Percentiles rank a stretch among this genome's conserved stretches.
phyloP scores from a whole-genome alignment of 2,888 invertebrate genomes.

The Criorhina ranunculi region DNA sequence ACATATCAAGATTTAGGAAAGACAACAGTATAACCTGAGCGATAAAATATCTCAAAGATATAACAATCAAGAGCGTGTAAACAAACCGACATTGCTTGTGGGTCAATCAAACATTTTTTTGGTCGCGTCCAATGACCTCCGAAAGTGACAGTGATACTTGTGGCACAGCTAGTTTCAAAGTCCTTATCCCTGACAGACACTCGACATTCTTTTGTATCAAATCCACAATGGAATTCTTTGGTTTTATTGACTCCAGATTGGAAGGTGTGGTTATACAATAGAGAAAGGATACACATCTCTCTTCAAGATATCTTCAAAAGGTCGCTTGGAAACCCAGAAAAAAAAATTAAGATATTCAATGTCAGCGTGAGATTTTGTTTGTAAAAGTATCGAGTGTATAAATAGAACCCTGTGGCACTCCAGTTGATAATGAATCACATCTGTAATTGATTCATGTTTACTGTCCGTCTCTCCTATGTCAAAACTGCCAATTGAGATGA shows the following conservation, averaged over 20 bases:
- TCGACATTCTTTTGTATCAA: slow-evolving; percentile 34
- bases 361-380: slow-evolving; percentile 4
- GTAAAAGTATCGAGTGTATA: slow-evolving; percentile 37
- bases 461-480: slow-evolving; percentile 10
- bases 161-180: too few species aligned
- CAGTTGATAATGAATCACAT: slow-evolving; percentile 28
- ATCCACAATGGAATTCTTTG: neutral
- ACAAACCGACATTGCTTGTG: slow-evolving; percentile 25
- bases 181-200: slow-evolving; percentile 43
- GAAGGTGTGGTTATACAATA: slow-evolving; percentile 8
- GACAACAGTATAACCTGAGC: slow-evolving; percentile 3
- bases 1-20: neutral
- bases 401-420: slow-evolving; percentile 60
- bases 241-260: neutral
- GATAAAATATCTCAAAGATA: slow-evolving; percentile 31
- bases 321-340: neutral
- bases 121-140: slow-evolving; percentile 25
- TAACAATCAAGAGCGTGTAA: slow-evolving; percentile 40
- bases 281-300: neutral
- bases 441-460: slow-evolving; percentile 7
- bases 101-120: slow-evolving; percentile 20
- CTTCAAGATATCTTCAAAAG: too few species aligned
- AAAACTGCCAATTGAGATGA: slow-evolving; percentile 45
- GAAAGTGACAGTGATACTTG: slow-evolving; percentile 2
- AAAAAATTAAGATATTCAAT: slow-evolving; percentile 11